Base-by-base conservation (phyloP, 2,888 invertebrate genomes). In the Synanthedon myopaeformis region DNA sequence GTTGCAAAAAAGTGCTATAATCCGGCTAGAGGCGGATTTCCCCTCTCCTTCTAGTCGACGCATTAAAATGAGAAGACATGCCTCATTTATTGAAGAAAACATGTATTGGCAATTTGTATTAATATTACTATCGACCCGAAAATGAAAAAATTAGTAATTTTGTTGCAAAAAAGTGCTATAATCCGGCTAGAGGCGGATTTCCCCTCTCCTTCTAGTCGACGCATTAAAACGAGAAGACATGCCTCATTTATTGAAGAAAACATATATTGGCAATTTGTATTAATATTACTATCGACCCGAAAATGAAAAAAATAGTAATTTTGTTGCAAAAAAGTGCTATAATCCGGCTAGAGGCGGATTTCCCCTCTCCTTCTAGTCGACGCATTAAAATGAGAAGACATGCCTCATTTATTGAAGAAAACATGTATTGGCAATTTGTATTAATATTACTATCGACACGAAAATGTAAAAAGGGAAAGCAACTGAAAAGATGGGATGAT, bases 1-100 rank as follows among this genome's bases (percentile, higher is more conserved):
- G 62, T 59, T 59, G 55, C 57, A 62, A 62, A 62, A 62, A 61
- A 58, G 58, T 57, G 55, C 55, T 48, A 55, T 62, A 62, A 62
- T 62, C 62, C 62, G 11, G 41, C 51, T 6, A 19, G 42, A 17
- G 41, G 42, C 42, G 42, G 13, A 42, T n/a, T 52, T 28, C 5
- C 28, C 23, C 28, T 42, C 8, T 11, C 42, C 12, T 42, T 42
- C 12, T 4, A n/a, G 12, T 13, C 1, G 12, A 12, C 12, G 1
- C n/a, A 42, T 42, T 12, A 42, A 42, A 42, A 42, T 42, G 42
- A 42, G n/a, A 23, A 23, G 23, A 23, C 23, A 23, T 23, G 3
- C 23, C 23, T 5, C 23, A 23, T 5, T 23, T 3, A 3, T 23
- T 3, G 23, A 17, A 17, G 2, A 17, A 17, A 17, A 17, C 17